Percentiles rank a stretch among this genome's conserved stretches.
These are phyloP conservation scores for Morpho helenor DNA, from an alignment of 2,888 invertebrate genomes.

Conservation along the genomic window DNA sequence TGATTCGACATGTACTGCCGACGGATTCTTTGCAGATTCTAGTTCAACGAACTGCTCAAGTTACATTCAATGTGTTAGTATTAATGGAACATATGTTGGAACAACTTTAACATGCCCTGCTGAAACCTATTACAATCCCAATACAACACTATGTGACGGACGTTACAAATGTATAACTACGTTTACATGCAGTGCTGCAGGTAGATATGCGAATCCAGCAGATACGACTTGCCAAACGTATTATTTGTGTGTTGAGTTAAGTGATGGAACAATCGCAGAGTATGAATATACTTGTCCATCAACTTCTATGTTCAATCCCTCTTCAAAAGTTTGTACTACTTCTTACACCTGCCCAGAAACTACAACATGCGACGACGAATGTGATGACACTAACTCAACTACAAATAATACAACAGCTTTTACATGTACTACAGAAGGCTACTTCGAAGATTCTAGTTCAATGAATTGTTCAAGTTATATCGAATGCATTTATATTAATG, in stretches of 20 bases:
- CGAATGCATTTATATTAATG: slow-evolving; percentile 49
- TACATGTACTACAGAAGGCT: slow-evolving; percentile 53
- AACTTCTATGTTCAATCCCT: slow-evolving; percentile 61
- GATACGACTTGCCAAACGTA: slow-evolving; percentile 63
- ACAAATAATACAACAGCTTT: slow-evolving; percentile 26
- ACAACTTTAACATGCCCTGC: slow-evolving; percentile 49
- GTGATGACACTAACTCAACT: slow-evolving; percentile 35
- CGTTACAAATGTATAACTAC: slow-evolving; percentile 45
- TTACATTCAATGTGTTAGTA: slow-evolving; percentile 54
- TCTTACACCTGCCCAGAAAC: slow-evolving; percentile 48
- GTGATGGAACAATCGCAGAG: slow-evolving; percentile 42
- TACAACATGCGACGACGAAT: slow-evolving; percentile 31
- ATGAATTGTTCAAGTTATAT: slow-evolving; percentile 56
- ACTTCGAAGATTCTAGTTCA: slow-evolving; percentile 45
- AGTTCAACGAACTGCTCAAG: slow-evolving; percentile 47
- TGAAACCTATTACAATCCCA: slow-evolving; percentile 51
- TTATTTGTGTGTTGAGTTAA: slow-evolving; percentile 50
- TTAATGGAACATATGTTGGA: slow-evolving; percentile 45
- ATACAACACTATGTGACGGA: slow-evolving; percentile 53
- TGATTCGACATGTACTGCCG: slow-evolving; percentile 44
- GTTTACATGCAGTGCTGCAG: slow-evolving; percentile 53
- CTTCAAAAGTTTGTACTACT: slow-evolving; percentile 50
- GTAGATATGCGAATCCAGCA: slow-evolving; percentile 55
- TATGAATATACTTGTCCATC: slow-evolving; percentile 62
- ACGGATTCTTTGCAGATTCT: slow-evolving; percentile 53